phyloP scores from a whole-genome alignment of 1,140 invertebrate species.

The Zaprionus gabonicus region DNA sequence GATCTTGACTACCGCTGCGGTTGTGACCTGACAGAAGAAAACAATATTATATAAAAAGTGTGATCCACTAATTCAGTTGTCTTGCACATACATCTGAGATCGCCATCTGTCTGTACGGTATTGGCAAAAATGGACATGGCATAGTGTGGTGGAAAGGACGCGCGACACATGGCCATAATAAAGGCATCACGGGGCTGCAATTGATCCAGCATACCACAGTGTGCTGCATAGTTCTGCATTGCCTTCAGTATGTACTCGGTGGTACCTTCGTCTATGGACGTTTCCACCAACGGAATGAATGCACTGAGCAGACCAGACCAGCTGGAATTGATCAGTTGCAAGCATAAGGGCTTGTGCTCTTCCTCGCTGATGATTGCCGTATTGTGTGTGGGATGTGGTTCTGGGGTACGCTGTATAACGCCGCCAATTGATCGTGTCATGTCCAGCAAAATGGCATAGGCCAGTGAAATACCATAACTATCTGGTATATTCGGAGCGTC shows the following conservation, averaged over 20 bases:
- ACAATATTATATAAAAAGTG: neutral
- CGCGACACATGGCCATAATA: slow-evolving; percentile 96
- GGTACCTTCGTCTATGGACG: slow-evolving; percentile 96
- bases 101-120: slow-evolving; percentile 62
- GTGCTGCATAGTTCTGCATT: slow-evolving; percentile 93
- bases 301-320: slow-evolving; percentile 97
- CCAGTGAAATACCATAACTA: slow-evolving; percentile 97
- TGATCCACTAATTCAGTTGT: neutral
- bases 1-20: slow-evolving; percentile 85
- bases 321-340: slow-evolving; percentile 95
- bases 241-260: slow-evolving; percentile 96
- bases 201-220: slow-evolving; percentile 91
- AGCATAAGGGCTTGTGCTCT: slow-evolving; percentile 86
- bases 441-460: slow-evolving; percentile 96
- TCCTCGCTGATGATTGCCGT: slow-evolving; percentile 85
- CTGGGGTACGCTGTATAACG: slow-evolving; percentile 78
- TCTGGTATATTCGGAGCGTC: slow-evolving; percentile 97
- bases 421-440: slow-evolving; percentile 90
- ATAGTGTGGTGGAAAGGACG: slow-evolving; percentile 97
- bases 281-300: slow-evolving; percentile 95
- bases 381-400: slow-evolving; percentile 75
- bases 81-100: slow-evolving; percentile 74
- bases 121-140: slow-evolving; percentile 92
- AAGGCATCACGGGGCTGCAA: slow-evolving; percentile 94
- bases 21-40: slow-evolving; percentile 71